A percentile compares a stretch with the other conserved stretches of the same genome.
Conservation (phyloP, 2,888 invertebrate genomes). For the Athalia circularis region DNA sequence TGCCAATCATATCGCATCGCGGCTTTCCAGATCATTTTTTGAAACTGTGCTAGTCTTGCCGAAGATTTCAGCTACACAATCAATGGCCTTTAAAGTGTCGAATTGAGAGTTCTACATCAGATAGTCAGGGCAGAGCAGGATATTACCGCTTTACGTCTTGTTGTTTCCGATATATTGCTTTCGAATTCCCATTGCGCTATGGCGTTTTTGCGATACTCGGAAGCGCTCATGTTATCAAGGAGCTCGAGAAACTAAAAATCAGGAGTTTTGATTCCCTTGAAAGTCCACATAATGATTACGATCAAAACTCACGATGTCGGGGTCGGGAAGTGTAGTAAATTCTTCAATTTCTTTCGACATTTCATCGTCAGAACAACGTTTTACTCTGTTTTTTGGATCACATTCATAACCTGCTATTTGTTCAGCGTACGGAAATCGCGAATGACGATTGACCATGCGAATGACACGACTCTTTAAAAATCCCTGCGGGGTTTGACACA, state of each 20-base stretch:
- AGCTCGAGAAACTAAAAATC: slow-evolving; percentile 49
- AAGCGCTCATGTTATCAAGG: slow-evolving; percentile 49
- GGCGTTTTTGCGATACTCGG: slow-evolving; percentile 52
- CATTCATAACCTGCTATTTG: slow-evolving; percentile 28
- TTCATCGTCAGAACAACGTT: slow-evolving; percentile 30
- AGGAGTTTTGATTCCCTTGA: background rate
- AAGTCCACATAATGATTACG: background rate
- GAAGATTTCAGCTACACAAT: slow-evolving; percentile 48
- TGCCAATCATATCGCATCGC: slow-evolving; percentile 52
- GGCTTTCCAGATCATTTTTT: slow-evolving; percentile 52
- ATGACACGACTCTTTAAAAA: background rate
- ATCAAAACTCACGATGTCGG: slow-evolving; percentile 48
- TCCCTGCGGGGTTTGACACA: background rate
- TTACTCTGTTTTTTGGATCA: slow-evolving; percentile 31
- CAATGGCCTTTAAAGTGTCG: background rate
- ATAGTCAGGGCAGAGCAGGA: background rate
- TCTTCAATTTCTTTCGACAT: slow-evolving; percentile 33
- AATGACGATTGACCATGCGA: slow-evolving; percentile 27
- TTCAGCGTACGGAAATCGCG: slow-evolving; percentile 18
- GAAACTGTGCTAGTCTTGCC: slow-evolving; percentile 50
- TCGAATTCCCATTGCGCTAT: slow-evolving; percentile 53
- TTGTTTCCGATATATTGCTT: slow-evolving; percentile 51
- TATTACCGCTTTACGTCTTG: slow-evolving; percentile 49
- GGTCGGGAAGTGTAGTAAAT: slow-evolving; percentile 48
- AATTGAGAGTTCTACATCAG: background rate